Base-by-base conservation (phyloP, 2,113 vertebrate genomes). In the Thamnaconus septentrionalis region DNA sequence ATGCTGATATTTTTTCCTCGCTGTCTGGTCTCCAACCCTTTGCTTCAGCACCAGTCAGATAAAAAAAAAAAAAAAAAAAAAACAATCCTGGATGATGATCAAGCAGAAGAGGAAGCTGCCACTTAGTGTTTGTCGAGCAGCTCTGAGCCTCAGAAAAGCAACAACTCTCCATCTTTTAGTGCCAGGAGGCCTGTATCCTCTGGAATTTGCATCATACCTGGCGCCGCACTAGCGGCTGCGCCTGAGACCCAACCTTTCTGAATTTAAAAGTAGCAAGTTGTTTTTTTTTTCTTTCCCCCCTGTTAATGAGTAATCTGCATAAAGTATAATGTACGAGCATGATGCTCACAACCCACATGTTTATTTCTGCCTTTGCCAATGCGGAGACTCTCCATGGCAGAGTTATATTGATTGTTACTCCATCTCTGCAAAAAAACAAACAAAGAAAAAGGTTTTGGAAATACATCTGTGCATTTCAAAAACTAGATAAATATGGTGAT, bases 71-170 rank as follows among this genome's bases (percentile, higher is more conserved):
- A 31, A 31, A 31, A 31, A 31, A 31, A 31, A 31, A 65, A 73
- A 76, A 64, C 62, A 61, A 75, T 74, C 57, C 62, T 46, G 53
- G 39, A 69, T 41, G 40, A 39, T 72, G 68, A 53, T 61, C 55
- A 56, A 63, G 53, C 59, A 59, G 56, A 48, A 61, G 61, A 66
- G 41, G 44, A 69, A 69, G 80, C 48, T 76, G 59, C 61, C 56
- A 67, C 10, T 6, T 56, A 51, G 49, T 63, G 18, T 63, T 49
- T 31, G 10, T 53, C 69, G 78, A 71, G 73, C 63, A 70, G 62
- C 52, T 55, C 49, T 59, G 49, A n/a, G 41, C 0, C 65, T 66
- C 51, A 44, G 51, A 52, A 61, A 54, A 76, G 60, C 50, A 58
- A 57, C 50, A 43, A 41, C 50, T 56, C 11, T 47, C 48, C 44